Evolutionary conservation across 2,113 vertebrate genomes (phyloP), one percentile per base, ranked within the genome.

Genomic region (Nannospalax galili): DNA sequence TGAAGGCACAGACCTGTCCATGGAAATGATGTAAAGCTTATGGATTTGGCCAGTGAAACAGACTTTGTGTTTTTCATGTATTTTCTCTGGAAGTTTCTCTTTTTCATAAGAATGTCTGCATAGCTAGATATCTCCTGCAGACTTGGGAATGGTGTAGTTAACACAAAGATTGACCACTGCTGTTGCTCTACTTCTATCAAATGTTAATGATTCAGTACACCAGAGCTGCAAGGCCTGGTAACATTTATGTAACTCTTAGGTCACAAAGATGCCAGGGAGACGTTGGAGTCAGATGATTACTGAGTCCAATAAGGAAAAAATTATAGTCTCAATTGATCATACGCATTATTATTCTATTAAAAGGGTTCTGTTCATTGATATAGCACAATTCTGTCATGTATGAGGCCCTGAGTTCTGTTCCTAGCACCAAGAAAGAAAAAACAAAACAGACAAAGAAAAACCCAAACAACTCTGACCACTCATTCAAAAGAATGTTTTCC

Each of bases 141-240:
- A n/a, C 30, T 4, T 40, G 17, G 2, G 26, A 30, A 52, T 16
- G 30, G 32, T 45, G 12, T 58, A 4, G 56, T 32, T 78, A 37
- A 30, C 28, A 1, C 5, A 5, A 65, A 35, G 52, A 42, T 22
- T 30, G 42, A 52, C 65, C 14, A 52, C 8, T 19, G 20, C 62
- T 30, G 22, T 10, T 0, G 0, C 80, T 58, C 1, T 3, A 10
- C 32, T 40, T 93, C 64, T 16, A 26, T 26, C 0, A 62, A 10
- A 19, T 32, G n/a, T 62, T 77, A 90, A 0, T 37, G 17, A 30
- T 19, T 24, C 30, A 30, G 16, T 5, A 5, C 24, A 42, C 10
- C 12, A 60, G 81, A 67, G 42, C 4, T 26, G 10, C 35, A 72
- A 60, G 64, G 19, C 9, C 24, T 42, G 24, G 24, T 11, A 6